Base-by-base conservation (phyloP, 2,888 invertebrate genomes). In the Empis stercorea region DNA sequence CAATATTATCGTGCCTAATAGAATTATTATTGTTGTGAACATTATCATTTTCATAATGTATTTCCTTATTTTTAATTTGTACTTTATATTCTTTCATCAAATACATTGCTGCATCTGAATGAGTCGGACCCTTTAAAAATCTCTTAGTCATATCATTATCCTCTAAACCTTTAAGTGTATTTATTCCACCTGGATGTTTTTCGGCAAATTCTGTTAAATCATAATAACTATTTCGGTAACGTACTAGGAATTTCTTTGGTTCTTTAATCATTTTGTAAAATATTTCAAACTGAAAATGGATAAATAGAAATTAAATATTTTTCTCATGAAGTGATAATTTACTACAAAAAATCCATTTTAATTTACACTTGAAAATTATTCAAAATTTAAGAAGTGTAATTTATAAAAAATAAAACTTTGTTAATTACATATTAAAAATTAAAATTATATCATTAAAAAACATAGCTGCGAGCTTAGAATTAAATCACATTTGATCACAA, bases 141-240 rank as follows among this genome's bases (percentile, higher is more conserved):
- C 63, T 60, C 2, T 53, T 45, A 16, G 66, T 65, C 56, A 68
- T 70, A 51, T 67, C 64, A 13, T 52, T 39, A 48, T 59, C 54
- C 27, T 57, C 56, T 3, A 65, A 54, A 2, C 63, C 63, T 30
- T 73, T 68, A 1, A 87, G 64, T 2, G 80, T 80, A 56, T 78
- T 79, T 1, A 75, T 62, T 1, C 87, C 86, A 0, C 86, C 87
- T 0, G 87, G 87, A 63, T 87, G 86, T 56, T 83, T 79, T 45
- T 73, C 73, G 44, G 83, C 56, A 59, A 87, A 85, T 32, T 71
- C 64, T 42, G 74, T 68, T 46, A 87, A 70, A 60, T 87, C 78
- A 65, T 84, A 85, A 43, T 64, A 65, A 34, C 74, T 68, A 10
- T 71, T 70, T 49, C 71, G 67, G 59, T 70, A 75, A 52, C 61